These are phyloP conservation scores for Seriola rivoliana DNA, from an alignment of 2,113 vertebrate genomes.

Conservation along the genomic window DNA sequence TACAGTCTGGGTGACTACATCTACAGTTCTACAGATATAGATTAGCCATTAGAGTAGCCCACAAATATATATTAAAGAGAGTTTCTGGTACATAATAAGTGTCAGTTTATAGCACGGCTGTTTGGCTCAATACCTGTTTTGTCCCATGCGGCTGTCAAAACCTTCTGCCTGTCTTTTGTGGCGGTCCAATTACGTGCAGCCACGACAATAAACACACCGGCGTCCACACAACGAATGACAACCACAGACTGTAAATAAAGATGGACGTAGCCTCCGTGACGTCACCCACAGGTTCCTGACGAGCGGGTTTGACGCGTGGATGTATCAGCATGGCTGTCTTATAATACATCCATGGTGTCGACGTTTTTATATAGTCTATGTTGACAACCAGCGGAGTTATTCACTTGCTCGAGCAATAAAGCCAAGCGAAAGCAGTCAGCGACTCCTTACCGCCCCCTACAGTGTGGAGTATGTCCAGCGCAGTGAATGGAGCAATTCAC, in stretches of 20 bases:
- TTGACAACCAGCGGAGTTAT: no score
- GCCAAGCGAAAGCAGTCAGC: background rate
- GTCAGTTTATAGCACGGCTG: background rate
- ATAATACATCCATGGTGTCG: no score
- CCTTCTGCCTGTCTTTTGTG: background rate
- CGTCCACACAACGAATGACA: no score
- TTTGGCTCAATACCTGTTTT: conserved; percentile 55
- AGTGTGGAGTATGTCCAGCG: rapidly evolving
- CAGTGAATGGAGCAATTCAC: no score
- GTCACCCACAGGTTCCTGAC: no score
- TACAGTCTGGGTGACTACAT: background rate
- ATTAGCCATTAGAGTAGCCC: no score
- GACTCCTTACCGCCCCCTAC: background rate
- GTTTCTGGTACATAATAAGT: background rate
- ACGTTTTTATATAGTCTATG: no score
- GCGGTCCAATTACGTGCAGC: background rate
- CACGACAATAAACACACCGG: background rate
- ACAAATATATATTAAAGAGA: background rate
- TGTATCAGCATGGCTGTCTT: no score
- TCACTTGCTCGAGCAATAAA: conserved; percentile 27
- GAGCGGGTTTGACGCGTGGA: no score
- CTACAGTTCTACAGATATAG: no score
- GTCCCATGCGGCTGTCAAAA: conserved; percentile 35
- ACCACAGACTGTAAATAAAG: no score
- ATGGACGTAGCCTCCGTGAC: no score